phyloP scores from a whole-genome alignment of 2,113 vertebrate species.

The Pampusana beccarii region DNA sequence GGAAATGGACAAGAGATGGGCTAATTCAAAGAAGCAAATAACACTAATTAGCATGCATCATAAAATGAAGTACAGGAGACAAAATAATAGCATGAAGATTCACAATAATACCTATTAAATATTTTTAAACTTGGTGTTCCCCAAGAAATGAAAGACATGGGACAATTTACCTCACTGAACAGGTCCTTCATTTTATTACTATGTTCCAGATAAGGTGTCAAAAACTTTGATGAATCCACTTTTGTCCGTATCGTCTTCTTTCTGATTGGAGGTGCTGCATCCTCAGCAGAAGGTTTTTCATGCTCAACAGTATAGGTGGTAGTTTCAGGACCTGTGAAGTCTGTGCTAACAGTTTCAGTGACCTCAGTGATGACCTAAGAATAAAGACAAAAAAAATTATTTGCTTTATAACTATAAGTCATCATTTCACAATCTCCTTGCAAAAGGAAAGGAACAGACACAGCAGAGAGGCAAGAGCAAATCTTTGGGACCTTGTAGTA shows the following conservation, averaged over 20 bases:
- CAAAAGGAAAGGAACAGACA: background rate
- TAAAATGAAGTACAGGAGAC: background rate
- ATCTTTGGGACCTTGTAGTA: background rate
- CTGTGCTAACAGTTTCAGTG: constrained; percentile 42
- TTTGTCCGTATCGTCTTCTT: constrained; percentile 83
- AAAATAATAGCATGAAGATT: background rate
- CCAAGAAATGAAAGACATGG: background rate
- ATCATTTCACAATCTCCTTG: background rate
- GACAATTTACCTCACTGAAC: constrained; percentile 86
- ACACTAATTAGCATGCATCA: background rate
- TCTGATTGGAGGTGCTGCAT: constrained; percentile 74
- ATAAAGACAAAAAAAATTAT: background rate
- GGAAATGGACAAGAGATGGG: background rate
- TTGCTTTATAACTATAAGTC: background rate
- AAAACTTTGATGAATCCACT: constrained; percentile 93
- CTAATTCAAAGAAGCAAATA: background rate
- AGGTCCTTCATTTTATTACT: constrained; percentile 97
- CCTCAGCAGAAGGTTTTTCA: background rate
- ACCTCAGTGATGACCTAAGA: constrained; percentile 47
- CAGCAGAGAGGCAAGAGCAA: background rate
- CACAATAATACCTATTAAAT: background rate
- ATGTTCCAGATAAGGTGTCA: constrained; percentile 95
- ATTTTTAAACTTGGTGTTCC: background rate
- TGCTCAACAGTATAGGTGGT: background rate
- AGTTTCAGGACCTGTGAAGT: background rate